A percentile compares a stretch with the other conserved stretches of the same genome.
Evolutionary conservation across 2,888 invertebrate genomes (phyloP).

Genomic region (Tupiocoris notatus): DNA sequence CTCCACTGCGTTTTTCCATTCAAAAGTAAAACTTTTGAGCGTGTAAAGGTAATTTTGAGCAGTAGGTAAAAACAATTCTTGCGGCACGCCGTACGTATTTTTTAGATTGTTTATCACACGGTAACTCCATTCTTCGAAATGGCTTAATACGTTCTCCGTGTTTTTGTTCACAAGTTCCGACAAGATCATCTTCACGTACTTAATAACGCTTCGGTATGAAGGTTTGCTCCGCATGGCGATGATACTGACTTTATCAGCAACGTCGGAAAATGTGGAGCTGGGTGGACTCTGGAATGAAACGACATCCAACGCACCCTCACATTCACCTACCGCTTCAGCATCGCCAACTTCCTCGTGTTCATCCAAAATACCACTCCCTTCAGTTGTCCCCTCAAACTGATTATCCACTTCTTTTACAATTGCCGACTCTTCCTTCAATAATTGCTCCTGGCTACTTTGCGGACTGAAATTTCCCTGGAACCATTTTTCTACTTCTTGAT

Average conservation of each 20-base stretch:
- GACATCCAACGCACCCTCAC: background rate
- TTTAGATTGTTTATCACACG: slow-evolving; percentile 6
- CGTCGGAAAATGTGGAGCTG: slow-evolving; percentile 25
- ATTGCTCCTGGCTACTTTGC: no score
- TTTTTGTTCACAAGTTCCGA: slow-evolving; percentile 24
- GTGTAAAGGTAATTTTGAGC: slow-evolving; percentile 12
- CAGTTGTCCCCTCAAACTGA: no score
- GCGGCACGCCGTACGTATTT: slow-evolving; percentile 27
- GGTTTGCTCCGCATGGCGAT: slow-evolving; percentile 14
- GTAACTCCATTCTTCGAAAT: slow-evolving; percentile 30
- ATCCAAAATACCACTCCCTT: no score
- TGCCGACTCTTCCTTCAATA: no score
- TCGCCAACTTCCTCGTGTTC: no score
- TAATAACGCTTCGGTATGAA: slow-evolving; percentile 9
- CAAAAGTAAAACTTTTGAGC: slow-evolving; percentile 23
- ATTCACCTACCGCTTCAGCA: background rate
- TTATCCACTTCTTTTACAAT: no score
- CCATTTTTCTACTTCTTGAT: background rate
- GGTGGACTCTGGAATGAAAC: slow-evolving; percentile 3
- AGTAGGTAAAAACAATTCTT: slow-evolving; percentile 28
- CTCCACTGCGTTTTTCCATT: slow-evolving; percentile 23
- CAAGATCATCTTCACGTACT: slow-evolving; percentile 21
- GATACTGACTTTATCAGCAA: background rate
- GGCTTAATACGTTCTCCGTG: slow-evolving; percentile 12
- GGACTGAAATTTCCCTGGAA: background rate